Evolutionary conservation across 2,888 invertebrate species (phyloP).

Genomic region (Priocnemis perturbator): DNA sequence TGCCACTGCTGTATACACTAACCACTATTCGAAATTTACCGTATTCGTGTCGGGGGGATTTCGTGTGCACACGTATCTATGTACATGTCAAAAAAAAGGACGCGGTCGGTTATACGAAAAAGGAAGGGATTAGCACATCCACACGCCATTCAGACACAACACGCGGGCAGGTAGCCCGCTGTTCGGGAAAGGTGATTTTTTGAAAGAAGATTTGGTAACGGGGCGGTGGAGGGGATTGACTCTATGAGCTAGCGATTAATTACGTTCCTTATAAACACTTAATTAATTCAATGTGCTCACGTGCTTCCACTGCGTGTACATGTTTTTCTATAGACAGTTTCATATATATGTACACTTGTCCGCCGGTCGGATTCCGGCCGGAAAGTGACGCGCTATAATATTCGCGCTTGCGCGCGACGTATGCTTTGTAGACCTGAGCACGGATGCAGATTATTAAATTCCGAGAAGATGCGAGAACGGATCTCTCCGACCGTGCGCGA

Average conservation of each 20-base stretch:
- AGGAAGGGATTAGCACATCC: conserved; percentile 57
- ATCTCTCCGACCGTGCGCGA: conserved; percentile 34
- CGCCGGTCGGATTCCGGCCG: not conserved
- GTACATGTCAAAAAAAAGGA: too few species aligned
- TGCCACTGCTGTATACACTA: too few species aligned
- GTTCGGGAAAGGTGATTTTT: conserved; percentile 43
- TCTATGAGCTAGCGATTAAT: conserved; percentile 59
- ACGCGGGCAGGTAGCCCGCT: conserved; percentile 43
- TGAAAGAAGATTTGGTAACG: conserved; percentile 46
- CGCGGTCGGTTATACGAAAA: conserved; percentile 20
- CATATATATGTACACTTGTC: conserved; percentile 11
- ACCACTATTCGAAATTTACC: too few species aligned
- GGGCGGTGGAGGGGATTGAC: conserved; percentile 14
- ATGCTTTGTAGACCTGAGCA: conserved; percentile 27
- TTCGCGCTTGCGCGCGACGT: not conserved
- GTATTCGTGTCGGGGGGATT: too few species aligned
- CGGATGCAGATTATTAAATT: conserved; percentile 2
- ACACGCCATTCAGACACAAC: conserved; percentile 63
- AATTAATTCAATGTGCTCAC: conserved; percentile 29
- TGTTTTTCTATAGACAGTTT: not conserved
- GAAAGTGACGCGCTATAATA: not conserved
- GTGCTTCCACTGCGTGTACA: conserved; percentile 8
- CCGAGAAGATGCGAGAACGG: conserved; percentile 22
- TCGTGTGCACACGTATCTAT: too few species aligned
- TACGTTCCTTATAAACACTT: conserved; percentile 41